These are phyloP conservation scores for Malaclemys terrapin DNA, from an alignment of 2,113 vertebrate species.

Conservation along the genomic window DNA sequence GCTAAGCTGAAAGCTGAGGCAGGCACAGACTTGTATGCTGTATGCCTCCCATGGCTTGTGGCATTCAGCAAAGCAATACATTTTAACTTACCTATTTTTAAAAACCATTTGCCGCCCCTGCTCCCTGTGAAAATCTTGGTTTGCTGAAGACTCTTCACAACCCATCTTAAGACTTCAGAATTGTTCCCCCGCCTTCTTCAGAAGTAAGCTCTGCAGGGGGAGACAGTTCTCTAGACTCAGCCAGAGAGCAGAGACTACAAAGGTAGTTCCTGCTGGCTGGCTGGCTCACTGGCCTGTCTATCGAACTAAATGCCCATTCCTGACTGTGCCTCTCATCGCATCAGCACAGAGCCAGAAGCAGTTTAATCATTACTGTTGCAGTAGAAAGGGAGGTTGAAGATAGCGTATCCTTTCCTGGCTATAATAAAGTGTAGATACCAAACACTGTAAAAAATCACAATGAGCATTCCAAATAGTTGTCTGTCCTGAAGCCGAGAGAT, in stretches of 20 bases:
- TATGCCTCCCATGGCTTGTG: background rate
- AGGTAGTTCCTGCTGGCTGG: background rate
- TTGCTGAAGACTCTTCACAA: background rate
- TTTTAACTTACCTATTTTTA: background rate
- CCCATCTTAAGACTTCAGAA: background rate
- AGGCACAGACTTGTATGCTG: background rate
- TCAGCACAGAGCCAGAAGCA: background rate
- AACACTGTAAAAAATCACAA: background rate
- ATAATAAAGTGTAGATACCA: rapidly evolving
- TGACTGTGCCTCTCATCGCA: background rate
- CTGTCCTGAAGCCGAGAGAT: background rate
- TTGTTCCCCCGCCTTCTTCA: background rate
- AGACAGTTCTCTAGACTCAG: background rate
- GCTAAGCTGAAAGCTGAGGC: background rate
- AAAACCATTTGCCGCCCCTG: background rate
- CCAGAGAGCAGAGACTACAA: background rate
- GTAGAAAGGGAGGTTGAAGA: background rate
- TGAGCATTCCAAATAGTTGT: background rate
- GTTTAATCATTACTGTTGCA: background rate
- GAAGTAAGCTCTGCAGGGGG: slow-evolving; percentile 2
- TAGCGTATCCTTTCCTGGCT: background rate
- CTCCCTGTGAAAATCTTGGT: background rate
- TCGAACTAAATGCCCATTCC: background rate
- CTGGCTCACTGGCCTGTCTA: background rate
- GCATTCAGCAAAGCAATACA: background rate